Evolutionary conservation across 1,140 invertebrate genomes (phyloP).

Genomic region (Drosophila bocki): DNA sequence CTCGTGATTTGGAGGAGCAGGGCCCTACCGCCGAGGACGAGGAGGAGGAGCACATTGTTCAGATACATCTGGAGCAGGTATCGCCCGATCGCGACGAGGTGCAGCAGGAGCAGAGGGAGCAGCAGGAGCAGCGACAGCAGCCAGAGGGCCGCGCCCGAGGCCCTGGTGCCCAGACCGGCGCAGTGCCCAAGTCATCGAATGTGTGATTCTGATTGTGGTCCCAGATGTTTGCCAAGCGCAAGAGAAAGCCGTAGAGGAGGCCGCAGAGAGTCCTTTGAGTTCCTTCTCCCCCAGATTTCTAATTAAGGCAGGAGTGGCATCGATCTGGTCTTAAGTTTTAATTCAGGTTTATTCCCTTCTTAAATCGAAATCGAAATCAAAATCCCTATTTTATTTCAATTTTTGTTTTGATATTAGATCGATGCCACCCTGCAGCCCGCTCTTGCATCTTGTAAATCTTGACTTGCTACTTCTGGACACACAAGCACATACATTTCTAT

Average conservation of each 20-base stretch:
- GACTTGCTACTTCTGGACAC: background rate
- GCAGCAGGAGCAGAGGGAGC: conserved; percentile 5
- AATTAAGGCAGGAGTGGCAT: background rate
- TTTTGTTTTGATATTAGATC: background rate
- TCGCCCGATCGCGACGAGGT: conserved; percentile 14
- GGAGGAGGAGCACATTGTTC: conserved; percentile 58
- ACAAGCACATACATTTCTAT: background rate
- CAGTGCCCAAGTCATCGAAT: conserved; percentile 61
- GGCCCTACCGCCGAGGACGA: conserved; percentile 6
- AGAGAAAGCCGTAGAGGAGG: conserved; percentile 46
- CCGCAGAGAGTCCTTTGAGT: background rate
- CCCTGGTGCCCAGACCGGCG: conserved; percentile 43
- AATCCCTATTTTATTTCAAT: background rate
- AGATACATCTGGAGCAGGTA: conserved; percentile 57
- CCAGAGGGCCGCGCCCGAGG: conserved; percentile 9
- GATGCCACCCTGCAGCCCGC: background rate
- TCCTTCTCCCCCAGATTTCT: background rate
- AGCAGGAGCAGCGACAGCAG: conserved; percentile 1
- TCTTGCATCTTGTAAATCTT: background rate
- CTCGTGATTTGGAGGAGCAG: conserved; percentile 65
- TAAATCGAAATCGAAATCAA: background rate
- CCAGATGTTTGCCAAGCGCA: conserved; percentile 73
- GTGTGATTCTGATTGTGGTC: conserved; percentile 79
- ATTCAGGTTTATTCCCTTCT: background rate
- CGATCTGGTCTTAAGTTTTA: background rate